These are phyloP conservation scores for Gila orcuttii DNA, from an alignment of 2,113 vertebrate genomes.

Conservation along the genomic window DNA sequence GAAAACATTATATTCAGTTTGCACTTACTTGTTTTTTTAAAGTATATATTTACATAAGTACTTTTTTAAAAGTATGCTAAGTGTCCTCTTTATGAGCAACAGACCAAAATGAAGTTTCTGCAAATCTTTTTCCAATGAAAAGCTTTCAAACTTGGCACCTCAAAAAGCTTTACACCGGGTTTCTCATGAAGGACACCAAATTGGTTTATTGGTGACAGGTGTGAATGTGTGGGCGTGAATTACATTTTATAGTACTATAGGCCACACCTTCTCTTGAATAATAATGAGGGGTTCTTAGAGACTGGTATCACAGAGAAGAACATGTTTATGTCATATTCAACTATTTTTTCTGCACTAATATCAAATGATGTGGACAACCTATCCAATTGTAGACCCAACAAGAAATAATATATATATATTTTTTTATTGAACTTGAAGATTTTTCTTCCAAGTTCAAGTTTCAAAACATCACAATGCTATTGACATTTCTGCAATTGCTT, in stretches of 20 bases:
- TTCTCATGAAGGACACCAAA: not conserved
- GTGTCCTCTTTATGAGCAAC: not conserved
- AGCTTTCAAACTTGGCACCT: not conserved
- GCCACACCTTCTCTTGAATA: not conserved
- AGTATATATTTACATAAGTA: not conserved
- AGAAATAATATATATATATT: not conserved
- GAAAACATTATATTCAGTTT: too few relatives aligned
- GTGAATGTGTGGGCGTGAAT: not conserved
- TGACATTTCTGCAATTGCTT: constrained; percentile 1
- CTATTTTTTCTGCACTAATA: not conserved
- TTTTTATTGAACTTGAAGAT: not conserved
- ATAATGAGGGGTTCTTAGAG: not conserved
- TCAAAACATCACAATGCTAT: not conserved
- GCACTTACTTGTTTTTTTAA: too few relatives aligned
- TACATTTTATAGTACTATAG: not conserved
- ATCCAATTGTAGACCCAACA: not conserved
- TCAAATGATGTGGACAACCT: not conserved
- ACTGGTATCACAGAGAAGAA: not conserved
- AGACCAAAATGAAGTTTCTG: not conserved
- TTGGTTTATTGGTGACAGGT: not conserved
- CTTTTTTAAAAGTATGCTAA: not conserved
- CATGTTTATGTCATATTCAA: not conserved
- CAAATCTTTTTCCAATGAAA: not conserved
- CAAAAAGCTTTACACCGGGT: not conserved
- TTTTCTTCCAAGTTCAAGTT: not conserved